A percentile compares a stretch with the other conserved stretches of the same genome.
phyloP scores from a whole-genome alignment of 2,113 vertebrate species.

The Pangasianodon gigas region DNA sequence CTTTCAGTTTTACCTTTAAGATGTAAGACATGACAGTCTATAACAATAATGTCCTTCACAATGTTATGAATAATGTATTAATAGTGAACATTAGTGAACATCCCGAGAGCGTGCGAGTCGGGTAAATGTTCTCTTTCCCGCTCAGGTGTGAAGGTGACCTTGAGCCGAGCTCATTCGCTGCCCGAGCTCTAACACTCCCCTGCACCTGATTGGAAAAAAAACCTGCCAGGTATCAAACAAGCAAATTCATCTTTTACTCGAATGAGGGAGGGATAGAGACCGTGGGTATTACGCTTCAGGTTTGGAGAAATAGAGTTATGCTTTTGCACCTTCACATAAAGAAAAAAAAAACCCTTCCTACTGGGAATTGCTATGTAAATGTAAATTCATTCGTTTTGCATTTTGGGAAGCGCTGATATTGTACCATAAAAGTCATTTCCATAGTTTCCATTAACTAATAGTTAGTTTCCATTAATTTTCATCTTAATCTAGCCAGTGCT shows the following conservation, averaged over 20 bases:
- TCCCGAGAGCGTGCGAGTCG: not conserved
- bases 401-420: no score
- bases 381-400: not conserved
- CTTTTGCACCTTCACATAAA: not conserved
- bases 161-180: not conserved
- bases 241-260: not conserved
- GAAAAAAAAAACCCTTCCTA: not conserved
- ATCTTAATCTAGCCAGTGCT: no score
- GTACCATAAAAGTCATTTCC: no score
- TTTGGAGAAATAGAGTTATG: not conserved
- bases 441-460: no score
- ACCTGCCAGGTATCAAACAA: not conserved
- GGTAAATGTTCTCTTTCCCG: not conserved
- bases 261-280: not conserved
- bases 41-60: not conserved
- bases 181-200: not conserved
- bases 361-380: not conserved
- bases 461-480: no score
- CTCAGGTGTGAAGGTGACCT: slow-evolving; percentile 33
- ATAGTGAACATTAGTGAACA: slow-evolving; percentile 1
- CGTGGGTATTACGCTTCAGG: not conserved
- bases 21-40: no score
- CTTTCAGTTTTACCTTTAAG: not conserved
- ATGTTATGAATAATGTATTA: not conserved
- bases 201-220: not conserved